Evolutionary conservation across 2,888 invertebrate species (phyloP), one percentile per base, ranked within the genome.

Genomic region (Apamea crenata): DNA sequence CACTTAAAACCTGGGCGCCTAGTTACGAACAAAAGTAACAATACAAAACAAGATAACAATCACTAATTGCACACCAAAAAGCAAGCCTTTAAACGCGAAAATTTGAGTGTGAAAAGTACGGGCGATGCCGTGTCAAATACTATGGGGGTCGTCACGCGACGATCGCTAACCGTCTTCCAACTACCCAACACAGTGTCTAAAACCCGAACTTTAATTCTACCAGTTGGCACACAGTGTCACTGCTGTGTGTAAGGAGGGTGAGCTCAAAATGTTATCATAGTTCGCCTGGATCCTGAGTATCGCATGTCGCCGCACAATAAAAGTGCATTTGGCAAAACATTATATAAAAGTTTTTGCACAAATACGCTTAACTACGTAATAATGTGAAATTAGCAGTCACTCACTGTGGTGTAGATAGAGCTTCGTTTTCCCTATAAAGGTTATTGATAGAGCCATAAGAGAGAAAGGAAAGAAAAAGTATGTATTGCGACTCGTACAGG

Each of bases 41-140:
- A 89, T 89, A 91, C 90, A 88, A 90, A 92, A 91, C 88, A 88
- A 94, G 96, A 96, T 96, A 95, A 93, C 94, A 85, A 96, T 96
- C 96, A 89, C 91, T 95, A 96, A 96, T 96, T 95, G 95, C 93
- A 92, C 91, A 92, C 95, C 93, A 89, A 93, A 96, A 95, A 93
- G 92, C 94, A 93, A 92, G 94, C 92, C 91, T 92, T 91, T 93
- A 92, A 92, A 94, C 93, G 94, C 93, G 94, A 95, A 95, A 94
- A 95, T 96, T 95, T 94, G 94, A 95, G 96, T 95, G 96, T 93
- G 94, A 95, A 95, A 95, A 95, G 94, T 94, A 94, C 94, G 92
- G 93, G 93, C 93, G 91, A 92, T 94, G 91, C 91, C 95, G 95
- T 95, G 95, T 95, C 95, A 94, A 95, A 94, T 89, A 91, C 91